These are phyloP conservation scores for Rotaria macrura DNA, from an alignment of 2,888 invertebrate genomes.

Conservation along the genomic window DNA sequence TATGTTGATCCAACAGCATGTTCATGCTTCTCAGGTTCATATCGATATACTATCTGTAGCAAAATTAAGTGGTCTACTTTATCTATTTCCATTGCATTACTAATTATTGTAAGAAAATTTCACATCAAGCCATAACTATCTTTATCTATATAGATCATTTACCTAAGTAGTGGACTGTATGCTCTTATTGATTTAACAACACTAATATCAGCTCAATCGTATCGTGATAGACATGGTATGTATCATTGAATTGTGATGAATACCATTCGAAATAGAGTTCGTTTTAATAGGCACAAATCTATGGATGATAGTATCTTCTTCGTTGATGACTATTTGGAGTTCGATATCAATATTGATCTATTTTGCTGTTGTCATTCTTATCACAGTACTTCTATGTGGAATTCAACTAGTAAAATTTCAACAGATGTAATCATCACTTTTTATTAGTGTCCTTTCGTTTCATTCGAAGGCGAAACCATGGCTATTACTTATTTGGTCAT, in stretches of 20 bases:
- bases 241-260: background rate
- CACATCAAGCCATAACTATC: background rate
- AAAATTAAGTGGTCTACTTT: background rate
- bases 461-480: background rate
- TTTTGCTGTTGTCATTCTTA: background rate
- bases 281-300: background rate
- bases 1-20: background rate
- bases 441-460: background rate
- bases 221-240: background rate
- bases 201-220: background rate
- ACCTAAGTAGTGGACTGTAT: background rate
- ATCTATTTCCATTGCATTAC: background rate
- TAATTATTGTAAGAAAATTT: background rate
- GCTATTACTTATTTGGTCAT: background rate
- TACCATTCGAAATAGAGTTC: background rate
- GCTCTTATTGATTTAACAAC: background rate
- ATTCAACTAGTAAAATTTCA: background rate
- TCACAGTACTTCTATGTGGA: background rate
- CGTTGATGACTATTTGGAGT: background rate
- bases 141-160: background rate
- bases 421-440: background rate
- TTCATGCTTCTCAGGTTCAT: background rate
- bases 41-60: background rate
- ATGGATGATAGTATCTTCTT: background rate
- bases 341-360: background rate